Evolutionary conservation across 2,113 vertebrate genomes (phyloP).

Genomic region (Hemibagrus wyckioides): DNA sequence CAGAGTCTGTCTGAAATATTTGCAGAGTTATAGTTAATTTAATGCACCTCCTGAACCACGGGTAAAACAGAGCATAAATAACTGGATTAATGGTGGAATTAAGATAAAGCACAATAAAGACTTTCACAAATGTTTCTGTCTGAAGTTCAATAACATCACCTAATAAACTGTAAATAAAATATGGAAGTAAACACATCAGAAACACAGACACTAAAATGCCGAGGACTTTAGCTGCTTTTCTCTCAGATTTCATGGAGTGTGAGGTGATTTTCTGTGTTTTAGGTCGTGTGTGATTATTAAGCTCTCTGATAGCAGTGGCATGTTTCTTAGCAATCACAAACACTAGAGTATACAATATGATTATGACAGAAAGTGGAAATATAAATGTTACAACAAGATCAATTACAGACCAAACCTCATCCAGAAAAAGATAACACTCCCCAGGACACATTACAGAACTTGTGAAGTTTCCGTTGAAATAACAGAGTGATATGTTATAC

Average conservation of each 20-base stretch:
- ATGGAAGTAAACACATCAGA: neutral
- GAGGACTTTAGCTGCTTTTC: slow-evolving; percentile 1
- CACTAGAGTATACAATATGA: neutral
- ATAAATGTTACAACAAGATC: neutral
- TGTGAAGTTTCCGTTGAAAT: slow-evolving; percentile 35
- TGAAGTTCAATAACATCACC: neutral
- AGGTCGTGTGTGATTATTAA: slow-evolving; percentile 3
- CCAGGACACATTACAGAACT: slow-evolving; percentile 32
- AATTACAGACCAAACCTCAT: neutral
- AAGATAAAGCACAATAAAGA: neutral
- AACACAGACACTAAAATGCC: slow-evolving; percentile 3
- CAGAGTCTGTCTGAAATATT: slow-evolving; percentile 17
- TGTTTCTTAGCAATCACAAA: slow-evolving; percentile 13
- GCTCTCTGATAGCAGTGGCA: slow-evolving; percentile 2
- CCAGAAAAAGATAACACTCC: neutral
- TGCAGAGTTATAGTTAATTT: neutral
- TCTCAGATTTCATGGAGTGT: neutral
- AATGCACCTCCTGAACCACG: slow-evolving; percentile 27
- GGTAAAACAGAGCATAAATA: slow-evolving; percentile 6
- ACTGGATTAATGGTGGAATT: neutral
- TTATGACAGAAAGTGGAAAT: neutral
- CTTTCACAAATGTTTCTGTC: neutral
- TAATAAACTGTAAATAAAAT: slow-evolving; percentile 4
- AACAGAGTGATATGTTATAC: slow-evolving; percentile 42
- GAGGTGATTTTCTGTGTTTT: neutral